Percentiles rank a stretch among this genome's conserved stretches.
Evolutionary conservation across 23 tunicate species (phyloP).

Genomic region (Trididemnum miniatum): DNA sequence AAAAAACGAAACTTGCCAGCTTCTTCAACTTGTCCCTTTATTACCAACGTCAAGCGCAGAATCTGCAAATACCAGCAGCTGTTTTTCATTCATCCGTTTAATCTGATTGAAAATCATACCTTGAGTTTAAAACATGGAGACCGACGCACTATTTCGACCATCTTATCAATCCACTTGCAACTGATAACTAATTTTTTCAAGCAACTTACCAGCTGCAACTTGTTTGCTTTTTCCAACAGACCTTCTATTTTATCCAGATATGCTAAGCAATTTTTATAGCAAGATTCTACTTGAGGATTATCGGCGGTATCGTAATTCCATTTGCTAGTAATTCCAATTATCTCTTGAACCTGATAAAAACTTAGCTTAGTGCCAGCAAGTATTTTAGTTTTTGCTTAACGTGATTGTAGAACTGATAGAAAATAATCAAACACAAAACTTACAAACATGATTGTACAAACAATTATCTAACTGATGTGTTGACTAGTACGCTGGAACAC

Average conservation of each 20-base stretch:
- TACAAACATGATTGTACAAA: neutral
- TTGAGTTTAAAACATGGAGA: no score
- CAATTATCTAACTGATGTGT: no score
- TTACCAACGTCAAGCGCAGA: no score
- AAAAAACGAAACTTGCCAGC: no score
- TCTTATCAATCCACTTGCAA: no score
- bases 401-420: neutral
- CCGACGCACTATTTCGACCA: no score
- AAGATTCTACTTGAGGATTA: conserved; percentile 35
- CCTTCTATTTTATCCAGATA: conserved; percentile 41
- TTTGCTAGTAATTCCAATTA: conserved; percentile 14
- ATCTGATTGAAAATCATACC: no score
- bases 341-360: conserved; percentile 44
- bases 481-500: no score
- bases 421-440: neutral
- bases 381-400: neutral
- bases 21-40: no score
- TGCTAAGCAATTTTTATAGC: conserved; percentile 47
- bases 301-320: conserved; percentile 15
- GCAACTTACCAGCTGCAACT: conserved; percentile 47
- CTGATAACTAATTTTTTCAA: no score
- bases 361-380: neutral
- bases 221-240: conserved; percentile 40
- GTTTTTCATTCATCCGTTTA: no score
- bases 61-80: no score